phyloP scores from a whole-genome alignment of 2,888 invertebrate species.

The Acanthosepion lycidas region DNA sequence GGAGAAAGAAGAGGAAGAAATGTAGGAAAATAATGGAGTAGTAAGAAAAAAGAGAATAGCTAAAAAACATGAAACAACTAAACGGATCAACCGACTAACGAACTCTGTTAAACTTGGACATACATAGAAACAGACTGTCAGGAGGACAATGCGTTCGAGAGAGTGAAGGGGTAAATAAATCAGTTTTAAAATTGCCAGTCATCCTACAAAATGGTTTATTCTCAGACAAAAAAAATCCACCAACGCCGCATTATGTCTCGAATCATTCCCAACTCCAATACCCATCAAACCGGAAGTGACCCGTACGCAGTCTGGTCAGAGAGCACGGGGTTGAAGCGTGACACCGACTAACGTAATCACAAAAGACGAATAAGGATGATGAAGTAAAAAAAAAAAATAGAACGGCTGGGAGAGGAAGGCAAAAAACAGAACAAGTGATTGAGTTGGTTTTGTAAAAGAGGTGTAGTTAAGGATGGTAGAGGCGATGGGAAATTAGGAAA shows the following conservation, averaged over 20 bases:
- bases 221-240: neutral
- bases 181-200: constrained; percentile 17
- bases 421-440: neutral
- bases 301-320: neutral
- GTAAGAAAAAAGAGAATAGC: neutral
- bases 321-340: constrained; percentile 18
- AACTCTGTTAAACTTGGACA: neutral
- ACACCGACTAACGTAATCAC: neutral
- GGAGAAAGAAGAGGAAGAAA: neutral
- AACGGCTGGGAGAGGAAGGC: neutral
- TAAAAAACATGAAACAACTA: neutral
- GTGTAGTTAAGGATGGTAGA: neutral
- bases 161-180: neutral
- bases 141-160: neutral
- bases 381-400: neutral
- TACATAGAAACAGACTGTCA: neutral
- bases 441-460: neutral
- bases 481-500: neutral
- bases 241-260: constrained; percentile 14
- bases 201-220: constrained; percentile 4
- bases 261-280: neutral
- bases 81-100: neutral
- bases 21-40: neutral
- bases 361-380: neutral
- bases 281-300: neutral